Base-by-base conservation (phyloP, 2,113 vertebrate species). In the Eurypyga helias region DNA sequence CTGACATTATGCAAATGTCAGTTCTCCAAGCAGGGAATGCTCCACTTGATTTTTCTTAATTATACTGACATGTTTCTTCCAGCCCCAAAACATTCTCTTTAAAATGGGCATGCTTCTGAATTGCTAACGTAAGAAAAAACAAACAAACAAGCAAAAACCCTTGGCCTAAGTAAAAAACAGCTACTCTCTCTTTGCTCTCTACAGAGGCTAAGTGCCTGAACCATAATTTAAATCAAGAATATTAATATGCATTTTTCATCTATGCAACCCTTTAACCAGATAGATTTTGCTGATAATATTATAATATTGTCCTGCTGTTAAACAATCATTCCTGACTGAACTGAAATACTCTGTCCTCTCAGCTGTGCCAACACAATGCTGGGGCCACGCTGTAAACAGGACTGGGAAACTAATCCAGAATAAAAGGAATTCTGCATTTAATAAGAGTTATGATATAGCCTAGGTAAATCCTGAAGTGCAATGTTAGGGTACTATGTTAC, bases 381-480 rank as follows among this genome's bases (percentile, higher is more conserved):
- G 49, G 28, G 58, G 19, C 21, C 49, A 62, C 60, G n/a, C 28
- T 70, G 13, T 86, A 86, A 92, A 91, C 18, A 48, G 34, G 29
- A 70, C 10, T 25, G 7, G 11, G 33, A 90, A 75, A 95, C 46
- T 58, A 62, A 80, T 34, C 16, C 45, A 73, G 10, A 72, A 54
- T 67, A 87, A 88, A 90, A 83, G 8, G n/a, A 83, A 62, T 73
- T 34, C 6, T 62, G 89, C 54, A 38, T 78, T 75, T 93, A 81
- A 69, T 80, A 73, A 33, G 12, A 90, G 9, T 11, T 60, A 28
- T 62, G 46, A 66, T 70, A 60, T 60, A 78, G 6, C n/a, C 9
- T 71, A 88, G 67, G 79, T 90, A 90, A 86, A 90, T 62, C 64
- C 64, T 78, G 64, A 83, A 66, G 46, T 75, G 26, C 34, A 81